Base-by-base conservation (phyloP, 30 jellyfish, hydroid and myxozoan genomes). In the Pseudorhiza aurosa region DNA sequence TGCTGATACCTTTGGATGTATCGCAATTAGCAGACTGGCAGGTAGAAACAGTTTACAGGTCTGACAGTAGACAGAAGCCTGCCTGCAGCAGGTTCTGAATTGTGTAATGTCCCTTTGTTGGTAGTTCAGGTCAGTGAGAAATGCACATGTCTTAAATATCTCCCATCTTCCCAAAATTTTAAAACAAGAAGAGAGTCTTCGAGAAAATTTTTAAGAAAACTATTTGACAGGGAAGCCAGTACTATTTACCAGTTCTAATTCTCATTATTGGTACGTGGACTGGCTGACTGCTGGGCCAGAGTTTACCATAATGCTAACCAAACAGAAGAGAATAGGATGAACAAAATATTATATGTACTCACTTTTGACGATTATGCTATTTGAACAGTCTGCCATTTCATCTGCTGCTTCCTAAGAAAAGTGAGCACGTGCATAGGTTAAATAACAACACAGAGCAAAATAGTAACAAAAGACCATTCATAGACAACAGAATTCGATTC, bases 131-230 rank as follows among this genome's bases (percentile, higher is more conserved):
- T 44, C 71, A 33, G 27, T 21, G 27, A 62, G 18, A 36, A 69
- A 60, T 80, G 91, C 91, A 80, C 91, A 80, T 80, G 91, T 80
- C 77, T 35, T 47, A 78, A 78, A 78, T 63, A 78, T 78, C 68
- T 45, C 76, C 22, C 51, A 74, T 43, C 59, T 74, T 24, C 56
- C 25, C 55, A 33, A 56, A 56, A 31, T 30, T 5, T 31, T 46
- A 21, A 12, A n/a, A n/a, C n/a, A n/a, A n/a, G n/a, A n/a, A n/a
- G n/a, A n/a, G n/a, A n/a, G n/a, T n/a, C n/a, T n/a, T n/a, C n/a
- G n/a, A n/a, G n/a, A n/a, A n/a, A n/a, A n/a, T n/a, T n/a, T n/a
- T n/a, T n/a, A n/a, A n/a, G n/a, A n/a, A n/a, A n/a, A n/a, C n/a
- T n/a, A n/a, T n/a, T n/a, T n/a, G n/a, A n/a, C n/a, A n/a, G n/a